Conservation (phyloP, 2,888 invertebrate genomes). For the Argyresthia albistria region DNA sequence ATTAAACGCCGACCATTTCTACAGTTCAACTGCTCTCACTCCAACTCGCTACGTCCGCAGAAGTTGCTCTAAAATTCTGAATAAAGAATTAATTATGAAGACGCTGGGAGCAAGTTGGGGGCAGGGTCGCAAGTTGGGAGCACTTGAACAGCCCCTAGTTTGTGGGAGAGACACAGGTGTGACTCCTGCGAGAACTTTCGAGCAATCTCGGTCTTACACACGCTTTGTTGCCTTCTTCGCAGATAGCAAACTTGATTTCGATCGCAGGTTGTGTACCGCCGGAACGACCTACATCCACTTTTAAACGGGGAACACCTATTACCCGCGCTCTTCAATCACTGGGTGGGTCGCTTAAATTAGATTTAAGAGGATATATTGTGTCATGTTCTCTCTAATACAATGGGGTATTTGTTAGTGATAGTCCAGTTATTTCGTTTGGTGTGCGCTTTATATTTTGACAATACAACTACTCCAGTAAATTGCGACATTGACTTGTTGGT, state of each 20-base stretch:
- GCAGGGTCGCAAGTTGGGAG: conserved; percentile 39
- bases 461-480: too few relatives aligned
- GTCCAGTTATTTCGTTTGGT: too few relatives aligned
- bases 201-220: conserved; percentile 29
- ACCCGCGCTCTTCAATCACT: too few relatives aligned
- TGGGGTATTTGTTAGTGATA: too few relatives aligned
- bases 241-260: conserved; percentile 66
- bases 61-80: conserved; percentile 46
- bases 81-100: conserved; percentile 73
- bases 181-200: conserved; percentile 21
- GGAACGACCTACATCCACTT: neutral
- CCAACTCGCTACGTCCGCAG: conserved; percentile 54
- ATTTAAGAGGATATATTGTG: too few relatives aligned
- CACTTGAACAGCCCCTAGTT: conserved; percentile 59
- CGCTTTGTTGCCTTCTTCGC: conserved; percentile 54
- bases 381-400: too few relatives aligned
- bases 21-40: too few relatives aligned
- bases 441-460: too few relatives aligned
- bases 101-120: conserved; percentile 48
- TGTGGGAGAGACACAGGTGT: conserved; percentile 68
- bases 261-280: conserved; percentile 44
- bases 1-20: too few relatives aligned
- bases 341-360: too few relatives aligned
- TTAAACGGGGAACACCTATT: too few relatives aligned
- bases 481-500: too few relatives aligned